phyloP scores from a whole-genome alignment of 2,797 vertebrate genomes.

The Protosalanx chinensis region DNA sequence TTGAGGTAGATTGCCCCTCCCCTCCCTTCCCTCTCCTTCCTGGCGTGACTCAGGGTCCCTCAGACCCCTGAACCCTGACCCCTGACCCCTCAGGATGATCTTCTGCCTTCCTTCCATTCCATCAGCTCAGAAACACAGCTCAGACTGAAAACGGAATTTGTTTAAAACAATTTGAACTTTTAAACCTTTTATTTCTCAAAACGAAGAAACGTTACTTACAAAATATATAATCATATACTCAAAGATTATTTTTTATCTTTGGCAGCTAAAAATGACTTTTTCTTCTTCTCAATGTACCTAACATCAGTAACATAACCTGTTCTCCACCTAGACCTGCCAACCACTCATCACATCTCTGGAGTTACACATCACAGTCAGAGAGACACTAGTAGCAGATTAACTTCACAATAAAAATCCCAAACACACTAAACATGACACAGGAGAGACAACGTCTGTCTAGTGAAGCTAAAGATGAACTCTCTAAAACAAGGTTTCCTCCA shows the following conservation, averaged over 20 bases:
- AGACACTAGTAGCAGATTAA: slow-evolving; percentile 41
- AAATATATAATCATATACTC: slow-evolving; percentile 22
- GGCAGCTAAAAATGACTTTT: slow-evolving; percentile 39
- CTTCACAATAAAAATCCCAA: slow-evolving; percentile 17
- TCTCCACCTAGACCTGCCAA: slow-evolving; percentile 7
- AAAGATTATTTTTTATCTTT: slow-evolving; percentile 34
- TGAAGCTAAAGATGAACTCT: not conserved
- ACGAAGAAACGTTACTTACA: slow-evolving; percentile 31
- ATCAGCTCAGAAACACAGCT: slow-evolving; percentile 41
- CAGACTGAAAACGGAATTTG: slow-evolving; percentile 21
- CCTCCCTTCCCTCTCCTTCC: slow-evolving; percentile 45
- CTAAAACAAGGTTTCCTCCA: slow-evolving; percentile 33
- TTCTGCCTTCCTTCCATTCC: not conserved
- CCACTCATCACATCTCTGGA: slow-evolving; percentile 22
- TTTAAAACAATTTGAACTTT: slow-evolving; percentile 15
- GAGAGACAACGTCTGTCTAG: not conserved
- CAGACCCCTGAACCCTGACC: not conserved
- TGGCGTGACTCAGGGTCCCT: slow-evolving; percentile 22
- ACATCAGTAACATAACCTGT: slow-evolving; percentile 24
- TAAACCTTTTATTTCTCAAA: slow-evolving; percentile 38
- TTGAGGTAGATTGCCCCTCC: slow-evolving; percentile 67
- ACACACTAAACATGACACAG: slow-evolving; percentile 44
- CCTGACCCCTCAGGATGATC: too few species aligned
- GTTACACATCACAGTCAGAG: slow-evolving; percentile 54
- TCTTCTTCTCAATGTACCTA: slow-evolving; percentile 20